Base-by-base conservation (phyloP, 2,888 invertebrate species). In the Spodoptera picta region DNA sequence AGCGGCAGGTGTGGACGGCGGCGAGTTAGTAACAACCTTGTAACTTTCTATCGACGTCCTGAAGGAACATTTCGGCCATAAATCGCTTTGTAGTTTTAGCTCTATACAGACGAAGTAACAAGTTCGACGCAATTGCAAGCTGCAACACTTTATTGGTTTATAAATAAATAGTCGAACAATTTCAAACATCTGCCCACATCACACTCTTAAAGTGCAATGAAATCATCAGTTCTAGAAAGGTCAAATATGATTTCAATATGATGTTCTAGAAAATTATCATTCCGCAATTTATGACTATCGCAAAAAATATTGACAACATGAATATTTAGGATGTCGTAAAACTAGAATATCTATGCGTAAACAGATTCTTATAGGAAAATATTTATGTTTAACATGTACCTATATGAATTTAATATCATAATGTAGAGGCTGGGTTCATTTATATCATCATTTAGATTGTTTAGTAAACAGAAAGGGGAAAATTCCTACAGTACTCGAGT, bases 31-130 rank as follows among this genome's bases (percentile, higher is more conserved):
- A 69, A 63, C 46, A 65, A 50, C 48, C 51, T 55, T 27, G 24
- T 63, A 77, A 69, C 50, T 70, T 69, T 78, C 64, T 64, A 67
- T 55, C 60, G 51, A 45, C 45, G 41, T 44, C 45, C 46, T 14
- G 10, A 12, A 47, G 43, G 36, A 70, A 55, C 49, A 46, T 14
- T 60, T 58, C 19, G 45, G 46, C 41, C 49, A 36, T 71, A 67
- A 64, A 77, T 74, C 50, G 63, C 24, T 44, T 12, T 23, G 45
- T 49, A 66, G 36, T 9, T 36, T 36, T 9, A 1, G 6, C 7
- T 66, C 55, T 59, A 23, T 65, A 41, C 50, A 59, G 43, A 51
- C 48, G 44, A 43, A 60, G 55, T 55, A 54, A 51, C 45, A 19
- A 42, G 44, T 57, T 57, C 43, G 7, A n/a, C 55, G 53, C 53